phyloP scores from a whole-genome alignment of 30 jellyfish, hydroid and myxozoan genomes.

The Rhopilema esculentum region DNA sequence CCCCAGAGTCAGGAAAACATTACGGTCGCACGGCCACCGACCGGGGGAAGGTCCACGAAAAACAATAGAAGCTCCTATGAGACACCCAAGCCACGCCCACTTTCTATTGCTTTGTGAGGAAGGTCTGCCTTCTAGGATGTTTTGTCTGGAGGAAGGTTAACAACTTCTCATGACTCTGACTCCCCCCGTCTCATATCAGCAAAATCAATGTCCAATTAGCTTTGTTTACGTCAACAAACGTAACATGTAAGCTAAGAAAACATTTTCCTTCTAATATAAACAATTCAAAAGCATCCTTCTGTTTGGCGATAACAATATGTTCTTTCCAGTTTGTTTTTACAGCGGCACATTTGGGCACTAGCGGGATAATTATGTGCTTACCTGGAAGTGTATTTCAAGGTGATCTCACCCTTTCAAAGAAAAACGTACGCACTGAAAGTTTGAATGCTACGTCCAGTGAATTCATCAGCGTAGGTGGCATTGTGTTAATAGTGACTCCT shows the following conservation, averaged over 20 bases:
- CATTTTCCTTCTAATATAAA: background rate
- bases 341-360: background rate
- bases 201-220: background rate
- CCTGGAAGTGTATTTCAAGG: background rate
- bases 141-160: no score
- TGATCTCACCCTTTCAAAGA: background rate
- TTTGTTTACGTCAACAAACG: background rate
- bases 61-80: no score
- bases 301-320: background rate
- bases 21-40: no score
- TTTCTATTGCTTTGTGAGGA: no score
- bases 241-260: background rate
- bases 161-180: no score
- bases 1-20: no score
- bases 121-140: no score
- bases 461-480: no score
- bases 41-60: no score
- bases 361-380: background rate
- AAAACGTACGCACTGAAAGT: background rate
- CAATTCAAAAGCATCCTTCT: background rate
- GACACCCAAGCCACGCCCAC: no score
- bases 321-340: background rate
- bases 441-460: no score
- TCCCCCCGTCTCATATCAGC: background rate
- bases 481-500: no score